Conservation (phyloP, 2,113 vertebrate species). For the Cryptomyrus ogoouensis region DNA sequence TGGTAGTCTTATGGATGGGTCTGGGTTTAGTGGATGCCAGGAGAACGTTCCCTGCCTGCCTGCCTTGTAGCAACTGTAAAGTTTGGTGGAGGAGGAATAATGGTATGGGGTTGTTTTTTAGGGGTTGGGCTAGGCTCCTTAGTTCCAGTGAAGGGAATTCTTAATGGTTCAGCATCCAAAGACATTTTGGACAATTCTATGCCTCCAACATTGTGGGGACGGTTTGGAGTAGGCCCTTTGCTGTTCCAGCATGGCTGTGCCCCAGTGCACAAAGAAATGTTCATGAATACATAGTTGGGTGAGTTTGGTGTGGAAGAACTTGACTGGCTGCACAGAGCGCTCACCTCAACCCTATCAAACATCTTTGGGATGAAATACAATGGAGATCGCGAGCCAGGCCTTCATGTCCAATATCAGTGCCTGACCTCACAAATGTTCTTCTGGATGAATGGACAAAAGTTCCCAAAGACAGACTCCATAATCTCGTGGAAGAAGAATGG, state of each 20-base stretch:
- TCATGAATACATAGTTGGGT: neutral
- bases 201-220: neutral
- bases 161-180: neutral
- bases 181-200: neutral
- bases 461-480: neutral
- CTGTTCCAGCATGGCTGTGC: neutral
- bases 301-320: neutral
- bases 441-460: neutral
- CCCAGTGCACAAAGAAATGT: neutral
- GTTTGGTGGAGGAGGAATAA: neutral
- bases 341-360: neutral
- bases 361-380: neutral
- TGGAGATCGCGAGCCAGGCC: neutral
- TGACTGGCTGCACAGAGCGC: too few species aligned
- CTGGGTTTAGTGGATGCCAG: neutral
- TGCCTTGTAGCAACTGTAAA: neutral
- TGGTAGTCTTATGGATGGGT: neutral
- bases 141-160: neutral
- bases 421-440: neutral
- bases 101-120: neutral
- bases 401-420: neutral
- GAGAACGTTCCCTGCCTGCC: neutral
- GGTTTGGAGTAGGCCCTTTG: neutral
- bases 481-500: neutral
- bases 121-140: neutral